Percentiles rank a stretch among this genome's conserved stretches.
Evolutionary conservation across 2,888 invertebrate species (phyloP).

Genomic region (Dynastes maya): DNA sequence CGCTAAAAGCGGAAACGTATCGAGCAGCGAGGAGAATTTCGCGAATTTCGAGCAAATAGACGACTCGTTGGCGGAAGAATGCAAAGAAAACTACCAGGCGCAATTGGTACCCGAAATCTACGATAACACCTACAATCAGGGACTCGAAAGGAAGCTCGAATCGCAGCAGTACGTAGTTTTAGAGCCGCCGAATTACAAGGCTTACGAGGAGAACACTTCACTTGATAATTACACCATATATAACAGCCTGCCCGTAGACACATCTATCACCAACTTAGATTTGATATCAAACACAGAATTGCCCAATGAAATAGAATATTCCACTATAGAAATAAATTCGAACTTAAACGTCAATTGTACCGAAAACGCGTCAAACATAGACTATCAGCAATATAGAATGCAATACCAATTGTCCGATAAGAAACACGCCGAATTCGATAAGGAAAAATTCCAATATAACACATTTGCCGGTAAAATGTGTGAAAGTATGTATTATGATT

Average conservation of each 20-base stretch:
- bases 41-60: conserved; percentile 46
- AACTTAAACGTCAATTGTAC: conserved; percentile 61
- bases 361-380: conserved; percentile 58
- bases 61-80: conserved; percentile 59
- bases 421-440: conserved; percentile 62
- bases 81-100: conserved; percentile 67
- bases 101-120: conserved; percentile 68
- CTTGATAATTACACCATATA: conserved; percentile 45
- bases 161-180: conserved; percentile 51
- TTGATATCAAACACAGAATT: conserved; percentile 58
- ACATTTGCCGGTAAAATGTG: conserved; percentile 66
- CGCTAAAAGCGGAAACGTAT: conserved; percentile 29
- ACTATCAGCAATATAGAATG: conserved; percentile 61
- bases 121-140: conserved; percentile 55
- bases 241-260: conserved; percentile 26
- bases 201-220: conserved; percentile 43
- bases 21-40: conserved; percentile 33
- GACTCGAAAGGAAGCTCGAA: conserved; percentile 51
- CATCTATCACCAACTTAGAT: conserved; percentile 36
- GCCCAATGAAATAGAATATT: conserved; percentile 66
- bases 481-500: conserved; percentile 69
- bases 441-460: conserved; percentile 61
- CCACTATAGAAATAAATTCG: conserved; percentile 64
- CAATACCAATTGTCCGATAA: conserved; percentile 63
- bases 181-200: conserved; percentile 48